Conservation (phyloP, 2,797 vertebrate genomes). For the Spea hammondii region DNA sequence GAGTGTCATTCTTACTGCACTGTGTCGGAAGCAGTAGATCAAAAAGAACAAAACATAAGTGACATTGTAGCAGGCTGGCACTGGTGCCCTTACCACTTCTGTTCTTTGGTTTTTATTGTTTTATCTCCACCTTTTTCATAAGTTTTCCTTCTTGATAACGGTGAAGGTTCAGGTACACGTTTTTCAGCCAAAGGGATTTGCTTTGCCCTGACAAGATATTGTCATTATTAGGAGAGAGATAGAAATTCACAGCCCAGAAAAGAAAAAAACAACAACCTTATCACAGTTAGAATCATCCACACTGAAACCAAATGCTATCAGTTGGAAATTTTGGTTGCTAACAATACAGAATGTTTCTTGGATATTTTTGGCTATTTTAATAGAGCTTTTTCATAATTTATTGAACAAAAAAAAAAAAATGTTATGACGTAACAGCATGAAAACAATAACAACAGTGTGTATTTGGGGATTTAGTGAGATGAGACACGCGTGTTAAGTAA, state of each 20-base stretch:
- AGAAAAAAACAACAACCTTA: background rate
- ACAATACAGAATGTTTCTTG: too few species aligned
- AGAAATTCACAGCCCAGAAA: background rate
- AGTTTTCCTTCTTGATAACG: slow-evolving; percentile 76
- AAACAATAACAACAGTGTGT: too few species aligned
- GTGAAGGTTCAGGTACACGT: slow-evolving; percentile 82
- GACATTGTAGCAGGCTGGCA: background rate
- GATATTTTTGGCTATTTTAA: too few species aligned
- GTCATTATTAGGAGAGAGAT: background rate
- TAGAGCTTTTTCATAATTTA: too few species aligned
- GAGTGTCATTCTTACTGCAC: background rate
- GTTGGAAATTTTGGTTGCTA: too few species aligned
- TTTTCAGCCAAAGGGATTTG: slow-evolving; percentile 78
- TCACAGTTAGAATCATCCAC: too few species aligned
- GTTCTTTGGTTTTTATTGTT: slow-evolving; percentile 83
- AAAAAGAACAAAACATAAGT: background rate
- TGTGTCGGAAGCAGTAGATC: background rate
- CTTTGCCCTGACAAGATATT: slow-evolving; percentile 67
- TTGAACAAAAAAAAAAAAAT: too few species aligned
- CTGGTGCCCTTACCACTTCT: slow-evolving; percentile 77
- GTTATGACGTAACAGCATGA: too few species aligned
- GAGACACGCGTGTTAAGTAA: too few species aligned
- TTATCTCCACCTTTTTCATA: slow-evolving; percentile 77
- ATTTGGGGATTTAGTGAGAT: too few species aligned
- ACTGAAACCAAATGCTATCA: too few species aligned